These are phyloP conservation scores for Ectobius pallidus DNA, from an alignment of 2,888 invertebrate species.

Conservation along the genomic window DNA sequence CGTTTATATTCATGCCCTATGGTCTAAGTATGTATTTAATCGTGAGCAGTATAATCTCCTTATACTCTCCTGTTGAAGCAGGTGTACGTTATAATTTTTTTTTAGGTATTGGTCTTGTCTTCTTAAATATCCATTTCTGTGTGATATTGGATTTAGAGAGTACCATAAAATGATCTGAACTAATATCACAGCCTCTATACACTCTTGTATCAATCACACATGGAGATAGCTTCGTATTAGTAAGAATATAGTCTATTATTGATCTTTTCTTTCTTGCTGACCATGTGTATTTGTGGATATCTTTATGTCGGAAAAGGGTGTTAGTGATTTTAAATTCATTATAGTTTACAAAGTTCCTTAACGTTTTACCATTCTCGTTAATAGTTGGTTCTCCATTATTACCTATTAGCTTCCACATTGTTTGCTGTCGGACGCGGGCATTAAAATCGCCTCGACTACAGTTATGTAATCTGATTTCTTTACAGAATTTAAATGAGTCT, in stretches of 20 bases:
- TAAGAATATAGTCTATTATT: background rate
- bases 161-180: no score
- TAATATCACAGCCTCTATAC: no score
- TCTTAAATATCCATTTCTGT: no score
- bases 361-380: background rate
- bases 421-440: background rate
- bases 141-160: no score
- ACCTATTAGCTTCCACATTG: background rate
- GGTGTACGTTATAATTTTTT: background rate
- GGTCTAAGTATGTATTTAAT: no score
- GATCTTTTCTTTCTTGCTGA: background rate
- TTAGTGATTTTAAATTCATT: conserved; percentile 5
- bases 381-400: conserved; percentile 3
- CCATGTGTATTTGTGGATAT: conserved; percentile 3
- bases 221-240: background rate
- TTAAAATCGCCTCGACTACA: background rate
- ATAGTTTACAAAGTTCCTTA: conserved; percentile 3
- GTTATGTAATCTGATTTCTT: background rate
- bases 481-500: background rate
- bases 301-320: background rate
- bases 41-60: no score
- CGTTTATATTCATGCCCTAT: no score
- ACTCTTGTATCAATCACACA: no score
- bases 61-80: no score
- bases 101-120: background rate